phyloP scores from a whole-genome alignment of 1,140 invertebrate genomes.

The Brachystomella parvula region DNA sequence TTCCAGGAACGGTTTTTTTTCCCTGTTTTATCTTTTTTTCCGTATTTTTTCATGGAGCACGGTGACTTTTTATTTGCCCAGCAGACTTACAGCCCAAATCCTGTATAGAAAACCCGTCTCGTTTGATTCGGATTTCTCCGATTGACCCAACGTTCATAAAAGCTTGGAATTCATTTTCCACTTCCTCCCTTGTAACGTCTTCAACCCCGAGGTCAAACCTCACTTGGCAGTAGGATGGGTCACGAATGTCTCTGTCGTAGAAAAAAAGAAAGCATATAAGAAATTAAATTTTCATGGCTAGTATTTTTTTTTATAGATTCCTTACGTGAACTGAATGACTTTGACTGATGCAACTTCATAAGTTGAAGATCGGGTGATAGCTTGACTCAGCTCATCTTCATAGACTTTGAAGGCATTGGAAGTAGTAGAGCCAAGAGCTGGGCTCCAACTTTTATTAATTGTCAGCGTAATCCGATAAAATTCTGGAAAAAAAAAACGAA shows the following conservation, averaged over 20 bases:
- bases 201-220: slow-evolving; percentile 31
- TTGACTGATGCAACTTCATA: slow-evolving; percentile 26
- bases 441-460: slow-evolving; percentile 35
- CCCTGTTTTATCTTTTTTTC: no score
- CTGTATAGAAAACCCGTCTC: slow-evolving; percentile 47
- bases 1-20: no score
- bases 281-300: not conserved
- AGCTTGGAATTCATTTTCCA: slow-evolving; percentile 23
- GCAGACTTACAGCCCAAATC: slow-evolving; percentile 45
- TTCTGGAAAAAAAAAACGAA: slow-evolving; percentile 19
- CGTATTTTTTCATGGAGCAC: not conserved
- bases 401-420: slow-evolving; percentile 21
- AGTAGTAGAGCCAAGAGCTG: slow-evolving; percentile 19
- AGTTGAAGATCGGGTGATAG: slow-evolving; percentile 4
- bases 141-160: slow-evolving; percentile 46
- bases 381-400: slow-evolving; percentile 27
- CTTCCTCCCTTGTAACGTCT: slow-evolving; percentile 19
- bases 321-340: slow-evolving; percentile 33
- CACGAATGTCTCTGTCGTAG: slow-evolving; percentile 24
- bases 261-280: slow-evolving; percentile 6
- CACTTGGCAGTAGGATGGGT: slow-evolving; percentile 24
- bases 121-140: slow-evolving; percentile 42
- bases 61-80: slow-evolving; percentile 14
- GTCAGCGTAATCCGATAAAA: slow-evolving; percentile 31
- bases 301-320: not conserved